Base-by-base conservation (phyloP, 2,113 vertebrate species). In the Lathamus discolor region DNA sequence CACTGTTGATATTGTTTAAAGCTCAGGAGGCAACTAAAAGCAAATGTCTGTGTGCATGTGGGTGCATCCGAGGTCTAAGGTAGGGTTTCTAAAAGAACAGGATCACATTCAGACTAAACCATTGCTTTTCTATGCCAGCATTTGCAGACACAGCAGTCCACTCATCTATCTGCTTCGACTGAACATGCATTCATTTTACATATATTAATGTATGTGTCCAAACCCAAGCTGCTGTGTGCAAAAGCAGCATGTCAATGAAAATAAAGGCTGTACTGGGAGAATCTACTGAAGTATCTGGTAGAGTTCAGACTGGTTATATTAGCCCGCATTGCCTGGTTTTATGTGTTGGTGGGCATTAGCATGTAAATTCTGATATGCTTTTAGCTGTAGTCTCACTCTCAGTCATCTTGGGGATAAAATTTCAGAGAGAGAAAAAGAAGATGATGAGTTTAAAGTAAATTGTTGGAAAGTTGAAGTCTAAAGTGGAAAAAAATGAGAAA, bases 401-500 rank as follows among this genome's bases (percentile, higher is more conserved):
- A 29, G 51, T 93, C 80, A 64, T 86, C 80, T 52, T 46, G 52
- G 57, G 90, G 46, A 86, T 84, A 69, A 75, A 82, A 92, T 79
- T 82, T 84, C 52, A 46, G 35, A 68, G 82, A 52, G 49, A 79
- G 57, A 93, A 83, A 83, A 94, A 86, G 64, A 72, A 51, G 73
- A 90, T 84, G 48, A 94, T 79, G 83, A 97, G 62, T 63, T 74
- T 93, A 62, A 95, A 96, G 90, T 92, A 92, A 93, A 94, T 93
- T 85, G 69, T 83, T 91, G 62, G 13, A 70, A 95, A 87, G 62
- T 62, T 89, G 80, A 93, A 94, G 83, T 88, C 92, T 76, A 63
- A 95, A 91, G 88, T 87, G 80, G 93, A 94, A 97, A 96, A 78
- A 94, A 96, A 96, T 97, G 83, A 94, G 92, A 70, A 96, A 91